phyloP scores from a whole-genome alignment of 2,113 vertebrate species.

The Campylorhamphus procurvoides region DNA sequence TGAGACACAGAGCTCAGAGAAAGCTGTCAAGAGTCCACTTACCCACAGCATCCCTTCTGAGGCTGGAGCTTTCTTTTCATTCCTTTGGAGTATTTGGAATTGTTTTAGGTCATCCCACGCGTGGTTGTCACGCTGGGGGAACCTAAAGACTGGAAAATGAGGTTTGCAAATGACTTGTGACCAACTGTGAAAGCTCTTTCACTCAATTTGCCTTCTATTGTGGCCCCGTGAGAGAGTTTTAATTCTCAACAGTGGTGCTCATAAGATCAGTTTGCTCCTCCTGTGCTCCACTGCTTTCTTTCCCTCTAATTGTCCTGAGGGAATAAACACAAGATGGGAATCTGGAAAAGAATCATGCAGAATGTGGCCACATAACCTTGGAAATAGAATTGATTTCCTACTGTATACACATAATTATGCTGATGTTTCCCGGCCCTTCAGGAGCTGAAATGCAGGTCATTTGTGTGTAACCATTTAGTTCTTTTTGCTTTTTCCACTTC shows the following conservation, averaged over 20 bases:
- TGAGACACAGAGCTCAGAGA: not conserved
- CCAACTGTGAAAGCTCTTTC: not conserved
- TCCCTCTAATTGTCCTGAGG: not conserved
- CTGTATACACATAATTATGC: not conserved
- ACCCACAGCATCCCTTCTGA: not conserved
- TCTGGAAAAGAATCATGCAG: not conserved
- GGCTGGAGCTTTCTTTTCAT: not conserved
- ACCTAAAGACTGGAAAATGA: not conserved
- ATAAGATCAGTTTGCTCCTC: not conserved
- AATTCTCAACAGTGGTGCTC: not conserved
- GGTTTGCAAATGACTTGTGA: not conserved
- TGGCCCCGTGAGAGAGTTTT: not conserved
- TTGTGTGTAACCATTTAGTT: not conserved
- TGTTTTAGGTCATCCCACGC: not conserved
- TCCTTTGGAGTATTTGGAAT: not conserved
- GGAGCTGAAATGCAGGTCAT: not conserved
- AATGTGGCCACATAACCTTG: not conserved
- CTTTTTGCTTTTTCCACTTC: not conserved
- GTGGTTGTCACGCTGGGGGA: not conserved
- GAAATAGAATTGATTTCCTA: not conserved
- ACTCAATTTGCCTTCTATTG: not conserved
- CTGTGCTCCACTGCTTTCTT: not conserved
- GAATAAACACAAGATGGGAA: not conserved
- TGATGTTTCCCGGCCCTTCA: not conserved
- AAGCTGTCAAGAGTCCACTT: not conserved